These are phyloP conservation scores for Dallia pectoralis DNA, from an alignment of 2,797 vertebrate species.

Conservation along the genomic window DNA sequence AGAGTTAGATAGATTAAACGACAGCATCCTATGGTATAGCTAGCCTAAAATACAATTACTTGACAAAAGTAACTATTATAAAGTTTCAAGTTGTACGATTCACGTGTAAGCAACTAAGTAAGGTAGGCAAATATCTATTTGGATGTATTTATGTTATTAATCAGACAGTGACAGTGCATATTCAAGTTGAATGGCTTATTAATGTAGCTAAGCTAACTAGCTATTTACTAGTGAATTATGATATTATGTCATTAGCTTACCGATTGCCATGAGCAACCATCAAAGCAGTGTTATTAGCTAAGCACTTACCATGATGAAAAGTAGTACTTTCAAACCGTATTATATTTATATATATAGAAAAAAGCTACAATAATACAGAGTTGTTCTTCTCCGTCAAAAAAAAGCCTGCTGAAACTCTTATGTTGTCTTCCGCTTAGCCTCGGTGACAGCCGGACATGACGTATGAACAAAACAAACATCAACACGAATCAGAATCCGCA, in stretches of 20 bases:
- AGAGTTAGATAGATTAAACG: background rate
- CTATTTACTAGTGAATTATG: slow-evolving; percentile 19
- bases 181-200: slow-evolving; percentile 25
- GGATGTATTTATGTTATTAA: background rate
- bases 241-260: background rate
- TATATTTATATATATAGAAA: slow-evolving; percentile 3
- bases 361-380: background rate
- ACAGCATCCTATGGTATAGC: background rate
- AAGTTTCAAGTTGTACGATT: background rate
- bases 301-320: slow-evolving; percentile 64
- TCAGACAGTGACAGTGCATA: slow-evolving; percentile 60
- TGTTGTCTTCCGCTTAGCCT: slow-evolving; percentile 44
- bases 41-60: background rate
- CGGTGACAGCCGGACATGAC: slow-evolving; percentile 43
- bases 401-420: background rate
- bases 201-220: slow-evolving; percentile 32
- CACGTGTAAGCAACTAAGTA: background rate
- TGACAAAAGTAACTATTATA: background rate
- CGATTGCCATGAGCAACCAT: background rate
- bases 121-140: background rate
- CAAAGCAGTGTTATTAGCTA: background rate
- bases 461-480: slow-evolving; percentile 4
- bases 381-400: background rate
- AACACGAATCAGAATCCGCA: background rate
- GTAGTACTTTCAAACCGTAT: background rate